Percentiles rank a stretch among this genome's conserved stretches.
These are phyloP conservation scores for Apamea epomidion DNA, from an alignment of 2,888 invertebrate genomes.

Conservation along the genomic window DNA sequence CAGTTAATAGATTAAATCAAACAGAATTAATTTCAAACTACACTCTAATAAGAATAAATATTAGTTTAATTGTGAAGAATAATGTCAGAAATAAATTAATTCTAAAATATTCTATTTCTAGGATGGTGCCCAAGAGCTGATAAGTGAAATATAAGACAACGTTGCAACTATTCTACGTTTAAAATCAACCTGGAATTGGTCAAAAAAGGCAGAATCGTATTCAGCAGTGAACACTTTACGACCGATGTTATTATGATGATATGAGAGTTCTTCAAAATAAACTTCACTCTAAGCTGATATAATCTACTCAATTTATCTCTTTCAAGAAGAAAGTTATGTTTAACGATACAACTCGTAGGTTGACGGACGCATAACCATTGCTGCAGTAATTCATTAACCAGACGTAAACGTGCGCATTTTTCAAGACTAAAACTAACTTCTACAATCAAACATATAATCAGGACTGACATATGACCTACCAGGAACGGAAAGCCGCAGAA, in stretches of 20 bases:
- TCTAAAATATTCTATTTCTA: neutral
- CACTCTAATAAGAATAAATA: neutral
- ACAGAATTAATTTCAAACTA: too few relatives aligned
- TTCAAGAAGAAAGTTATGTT: constrained; percentile 19
- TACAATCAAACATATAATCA: neutral
- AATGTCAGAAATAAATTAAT: neutral
- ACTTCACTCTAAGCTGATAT: neutral
- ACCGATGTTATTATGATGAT: neutral
- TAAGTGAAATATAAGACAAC: neutral
- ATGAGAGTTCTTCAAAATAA: neutral
- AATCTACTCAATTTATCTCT: constrained; percentile 5
- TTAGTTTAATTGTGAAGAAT: neutral
- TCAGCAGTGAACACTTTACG: neutral
- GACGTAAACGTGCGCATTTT: neutral
- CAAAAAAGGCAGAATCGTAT: neutral
- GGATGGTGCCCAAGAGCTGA: neutral
- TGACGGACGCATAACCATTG: neutral
- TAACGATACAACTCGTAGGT: neutral
- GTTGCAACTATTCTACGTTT: neutral
- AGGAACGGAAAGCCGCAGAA: neutral
- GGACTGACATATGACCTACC: neutral
- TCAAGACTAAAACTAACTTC: neutral
- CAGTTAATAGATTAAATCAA: too few relatives aligned
- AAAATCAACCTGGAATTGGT: neutral
- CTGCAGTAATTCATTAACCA: neutral